Conservation (phyloP, 2,888 invertebrate genomes). For the Limnephilus marmoratus region DNA sequence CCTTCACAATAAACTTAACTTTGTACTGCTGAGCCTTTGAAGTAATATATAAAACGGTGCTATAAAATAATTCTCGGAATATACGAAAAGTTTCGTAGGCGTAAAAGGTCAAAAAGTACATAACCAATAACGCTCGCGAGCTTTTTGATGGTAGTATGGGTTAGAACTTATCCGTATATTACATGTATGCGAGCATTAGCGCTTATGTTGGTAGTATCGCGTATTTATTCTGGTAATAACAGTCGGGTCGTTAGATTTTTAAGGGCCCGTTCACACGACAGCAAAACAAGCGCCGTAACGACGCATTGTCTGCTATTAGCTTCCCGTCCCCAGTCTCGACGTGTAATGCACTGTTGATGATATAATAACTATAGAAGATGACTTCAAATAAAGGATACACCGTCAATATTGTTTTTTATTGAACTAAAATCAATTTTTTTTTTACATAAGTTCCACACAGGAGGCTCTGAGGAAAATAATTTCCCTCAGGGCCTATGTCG, state of each 20-base stretch:
- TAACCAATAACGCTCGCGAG: background rate
- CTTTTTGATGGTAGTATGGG: background rate
- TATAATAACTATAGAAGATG: background rate
- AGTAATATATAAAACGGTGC: background rate
- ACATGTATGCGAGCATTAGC: background rate
- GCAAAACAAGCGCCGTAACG: slow-evolving; percentile 30
- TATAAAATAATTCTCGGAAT: background rate
- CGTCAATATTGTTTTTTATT: too few relatives aligned
- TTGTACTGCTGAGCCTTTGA: background rate
- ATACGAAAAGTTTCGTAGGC: background rate
- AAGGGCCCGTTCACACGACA: slow-evolving; percentile 29
- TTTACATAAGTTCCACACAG: too few relatives aligned
- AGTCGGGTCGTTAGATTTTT: slow-evolving; percentile 30
- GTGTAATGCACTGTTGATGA: background rate
- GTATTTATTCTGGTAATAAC: slow-evolving; percentile 31
- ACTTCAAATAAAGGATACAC: background rate
- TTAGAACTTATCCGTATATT: background rate
- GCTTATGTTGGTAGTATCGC: background rate
- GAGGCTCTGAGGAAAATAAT: too few relatives aligned
- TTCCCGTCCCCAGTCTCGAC: background rate
- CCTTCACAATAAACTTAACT: background rate
- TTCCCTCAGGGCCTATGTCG: too few relatives aligned
- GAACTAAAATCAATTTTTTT: too few relatives aligned
- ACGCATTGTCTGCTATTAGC: slow-evolving; percentile 38
- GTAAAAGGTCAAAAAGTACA: background rate